Evolutionary conservation across 2,888 invertebrate species (phyloP).

Genomic region (Caenorhabditis imperialis): DNA sequence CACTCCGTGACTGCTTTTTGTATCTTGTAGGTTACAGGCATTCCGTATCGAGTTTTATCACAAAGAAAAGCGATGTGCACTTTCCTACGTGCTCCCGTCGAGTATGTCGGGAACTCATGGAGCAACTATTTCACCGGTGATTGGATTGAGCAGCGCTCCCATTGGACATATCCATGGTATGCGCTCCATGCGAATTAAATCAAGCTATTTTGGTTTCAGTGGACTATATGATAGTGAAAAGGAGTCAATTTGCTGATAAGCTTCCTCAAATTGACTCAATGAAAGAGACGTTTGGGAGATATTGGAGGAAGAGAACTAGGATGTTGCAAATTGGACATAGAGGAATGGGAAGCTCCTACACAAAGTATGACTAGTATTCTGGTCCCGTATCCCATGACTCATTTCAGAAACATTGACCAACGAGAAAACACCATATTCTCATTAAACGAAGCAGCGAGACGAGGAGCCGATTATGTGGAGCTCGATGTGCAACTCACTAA

Average conservation of each 20-base stretch:
- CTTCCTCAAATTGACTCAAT: conserved; percentile 39
- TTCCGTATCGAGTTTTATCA: conserved; percentile 67
- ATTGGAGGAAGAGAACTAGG: conserved; percentile 63
- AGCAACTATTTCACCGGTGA: conserved; percentile 57
- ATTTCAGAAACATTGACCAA: conserved; percentile 39
- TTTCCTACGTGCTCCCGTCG: conserved; percentile 63
- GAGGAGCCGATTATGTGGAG: conserved; percentile 97
- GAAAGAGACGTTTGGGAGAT: conserved; percentile 54
- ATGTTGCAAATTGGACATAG: conserved; percentile 92
- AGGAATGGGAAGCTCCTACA: conserved; percentile 91
- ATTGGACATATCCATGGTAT: conserved; percentile 64
- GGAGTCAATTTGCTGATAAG: conserved; percentile 36
- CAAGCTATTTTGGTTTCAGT: conserved; percentile 36
- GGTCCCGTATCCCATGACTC: not conserved
- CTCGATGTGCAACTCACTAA: conserved; percentile 98
- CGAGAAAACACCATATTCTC: conserved; percentile 97
- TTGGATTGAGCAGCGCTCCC: conserved; percentile 59
- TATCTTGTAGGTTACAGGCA: conserved; percentile 36
- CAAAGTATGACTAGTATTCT: conserved; percentile 64
- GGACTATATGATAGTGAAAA: conserved; percentile 64
- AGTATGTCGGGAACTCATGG: conserved; percentile 65
- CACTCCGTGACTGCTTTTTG: not conserved
- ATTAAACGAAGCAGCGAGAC: conserved; percentile 90
- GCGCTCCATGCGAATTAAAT: not conserved
- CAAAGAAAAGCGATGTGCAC: conserved; percentile 53